These are phyloP conservation scores for Manis pentadactyla DNA, from an alignment of 2,797 vertebrate species.

Conservation along the genomic window DNA sequence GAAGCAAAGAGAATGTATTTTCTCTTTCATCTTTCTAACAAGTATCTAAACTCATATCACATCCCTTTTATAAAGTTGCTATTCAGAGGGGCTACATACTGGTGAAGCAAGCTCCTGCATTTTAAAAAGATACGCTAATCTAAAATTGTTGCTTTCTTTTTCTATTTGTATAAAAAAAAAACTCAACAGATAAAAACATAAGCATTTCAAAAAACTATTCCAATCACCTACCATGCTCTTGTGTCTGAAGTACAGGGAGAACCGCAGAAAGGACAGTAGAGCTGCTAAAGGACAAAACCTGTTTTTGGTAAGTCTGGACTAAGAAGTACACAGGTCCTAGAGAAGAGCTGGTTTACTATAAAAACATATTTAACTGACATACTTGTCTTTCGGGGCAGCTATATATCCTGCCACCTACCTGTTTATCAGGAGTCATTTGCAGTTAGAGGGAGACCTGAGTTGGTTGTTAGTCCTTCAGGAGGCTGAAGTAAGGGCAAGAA, in stretches of 20 bases:
- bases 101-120: neutral
- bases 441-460: conserved; percentile 59
- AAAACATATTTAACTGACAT: conserved; percentile 78
- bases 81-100: neutral
- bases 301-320: conserved; percentile 60
- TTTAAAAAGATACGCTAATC: conserved; percentile 10
- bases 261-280: neutral
- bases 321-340: conserved; percentile 69
- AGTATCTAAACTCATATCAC: conserved; percentile 15
- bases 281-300: neutral
- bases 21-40: conserved; percentile 47
- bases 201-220: neutral
- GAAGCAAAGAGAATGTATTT: conserved; percentile 28
- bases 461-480: conserved; percentile 55
- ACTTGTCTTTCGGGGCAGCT: conserved; percentile 79
- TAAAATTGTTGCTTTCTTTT: neutral
- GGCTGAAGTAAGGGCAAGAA: neutral
- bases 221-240: too few relatives aligned
- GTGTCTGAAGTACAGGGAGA: neutral
- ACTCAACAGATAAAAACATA: neutral
- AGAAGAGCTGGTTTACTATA: conserved; percentile 74
- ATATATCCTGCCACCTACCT: conserved; percentile 71
- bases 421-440: conserved; percentile 77
- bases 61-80: conserved; percentile 39
- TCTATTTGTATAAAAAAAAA: neutral